Evolutionary conservation across 2,888 invertebrate genomes (phyloP), one percentile per base, ranked within the genome.

Genomic region (Rotaria socialis): DNA sequence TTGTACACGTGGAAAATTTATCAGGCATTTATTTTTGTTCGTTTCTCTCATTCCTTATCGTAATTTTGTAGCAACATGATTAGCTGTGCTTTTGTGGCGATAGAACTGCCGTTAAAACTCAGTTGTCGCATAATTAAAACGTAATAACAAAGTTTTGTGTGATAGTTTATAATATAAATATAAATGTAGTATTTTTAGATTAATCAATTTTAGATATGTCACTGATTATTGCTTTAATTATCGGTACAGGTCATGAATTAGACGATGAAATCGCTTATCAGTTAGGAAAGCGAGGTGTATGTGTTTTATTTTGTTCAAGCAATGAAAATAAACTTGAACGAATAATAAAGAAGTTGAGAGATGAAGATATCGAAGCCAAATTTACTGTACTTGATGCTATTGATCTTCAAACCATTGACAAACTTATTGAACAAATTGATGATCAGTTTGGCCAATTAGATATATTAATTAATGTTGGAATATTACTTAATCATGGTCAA

Each of bases 391-490:
- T 80, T n/a, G 80, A 80, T 80, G n/a, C 19, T 80, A 22, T 43
- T 47, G 43, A 80, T 47, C 24, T 24, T 47, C 7, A 24, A 8
- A 80, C 47, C 0, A 41, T 41, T 41, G 67, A 67, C 35, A 67
- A 27, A 27, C 5, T 27, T 8, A 67, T 35, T n/a, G 27, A 27
- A n/a, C 14, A 27, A n/a, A 67, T 67, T 7, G 10, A 80, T 80
- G n/a, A 80, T 47, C 47, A 80, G 4, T 80, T 80, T 2, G 80
- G 47, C n/a, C 47, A 80, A 80, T 47, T 80, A 47, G 80, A 80
- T 80, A 47, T 80, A 47, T 47, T 80, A 80, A 47, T 80, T 47
- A 80, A 80, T 80, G 43, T 47, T 80, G 80, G 80, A 80, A 43
- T 80, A 6, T 80, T 80, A 80, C 47, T 47, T 47, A n/a, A 80